Base-by-base conservation (phyloP, 2,888 invertebrate genomes). In the Euclidia mi region DNA sequence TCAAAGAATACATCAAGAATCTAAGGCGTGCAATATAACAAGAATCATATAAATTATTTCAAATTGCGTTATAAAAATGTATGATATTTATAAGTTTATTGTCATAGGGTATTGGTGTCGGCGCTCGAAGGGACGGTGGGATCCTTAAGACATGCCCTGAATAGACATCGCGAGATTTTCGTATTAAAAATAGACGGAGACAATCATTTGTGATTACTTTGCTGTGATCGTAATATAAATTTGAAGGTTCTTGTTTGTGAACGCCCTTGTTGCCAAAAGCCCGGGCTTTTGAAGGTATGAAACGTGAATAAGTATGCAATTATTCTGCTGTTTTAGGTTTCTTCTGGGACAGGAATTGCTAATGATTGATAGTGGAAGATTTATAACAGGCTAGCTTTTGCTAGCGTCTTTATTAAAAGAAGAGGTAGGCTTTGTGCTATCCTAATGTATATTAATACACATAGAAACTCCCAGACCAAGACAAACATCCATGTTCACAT, bases 61-160 rank as follows among this genome's bases (percentile, higher is more conserved):
- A 81, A 87, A 88, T 85, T 78, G 78, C 78, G 79, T 81, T 74
- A 88, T 89, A 87, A 88, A 89, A 89, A 89, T 88, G 87, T 88
- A 89, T 88, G 88, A 89, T 88, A 87, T 88, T 88, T 87, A 81
- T 79, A 76, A 72, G 71, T 67, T 76, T 84, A 86, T 88, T 88
- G 86, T 87, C 78, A 76, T 74, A 71, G 75, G 77, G 71, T 72
- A 80, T 80, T 66, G 78, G 70, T 78, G 82, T 83, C 75, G 64
- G 61, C 69, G 65, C 73, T 65, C 71, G 29, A 20, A 44, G 62
- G 70, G 67, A 65, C 63, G 57, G 51, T 65, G 17, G 43, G 69
- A 81, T 73, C 76, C 81, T 52, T 41, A 56, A 66, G 69, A 75
- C 88, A 82, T 83, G 87, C 50, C 43, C 48, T 38, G 88, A 88